Conservation (phyloP, 2,888 invertebrate species). For the Pristionchus exspectatus region DNA sequence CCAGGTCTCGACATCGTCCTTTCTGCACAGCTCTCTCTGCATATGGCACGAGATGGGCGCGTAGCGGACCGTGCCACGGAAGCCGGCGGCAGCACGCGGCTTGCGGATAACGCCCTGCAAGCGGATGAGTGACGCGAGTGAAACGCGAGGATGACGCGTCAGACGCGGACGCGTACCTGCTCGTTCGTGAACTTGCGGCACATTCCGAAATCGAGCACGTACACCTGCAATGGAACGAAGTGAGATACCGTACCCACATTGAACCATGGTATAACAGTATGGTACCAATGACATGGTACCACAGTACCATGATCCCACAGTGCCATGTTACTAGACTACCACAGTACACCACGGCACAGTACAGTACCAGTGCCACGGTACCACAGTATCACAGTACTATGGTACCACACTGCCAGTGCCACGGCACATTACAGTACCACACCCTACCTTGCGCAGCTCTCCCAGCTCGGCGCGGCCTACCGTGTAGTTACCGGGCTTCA, state of each 20-base stretch:
- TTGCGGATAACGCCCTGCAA: slow-evolving; percentile 71
- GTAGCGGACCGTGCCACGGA: slow-evolving; percentile 76
- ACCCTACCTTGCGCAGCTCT: slow-evolving; percentile 52
- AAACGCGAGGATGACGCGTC: neutral
- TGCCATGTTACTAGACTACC: too few relatives aligned
- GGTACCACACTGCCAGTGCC: too few relatives aligned
- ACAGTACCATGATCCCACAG: too few relatives aligned
- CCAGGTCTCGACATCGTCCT: slow-evolving; percentile 72
- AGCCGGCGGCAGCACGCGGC: slow-evolving; percentile 74
- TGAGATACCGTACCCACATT: neutral
- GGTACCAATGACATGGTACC: neutral
- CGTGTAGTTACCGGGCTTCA: slow-evolving; percentile 56
- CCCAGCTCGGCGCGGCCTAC: slow-evolving; percentile 52
- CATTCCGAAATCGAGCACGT: slow-evolving; percentile 57
- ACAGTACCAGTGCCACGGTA: neutral
- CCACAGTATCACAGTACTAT: too few relatives aligned
- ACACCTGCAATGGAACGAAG: neutral
- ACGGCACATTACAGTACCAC: neutral
- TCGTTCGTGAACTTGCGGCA: slow-evolving; percentile 56
- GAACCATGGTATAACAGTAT: neutral
- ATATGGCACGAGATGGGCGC: slow-evolving; percentile 75
- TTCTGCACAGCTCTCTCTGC: slow-evolving; percentile 72
- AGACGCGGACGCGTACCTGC: slow-evolving; percentile 19
- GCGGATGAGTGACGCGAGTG: neutral
- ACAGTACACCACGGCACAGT: too few relatives aligned